These are phyloP conservation scores for Aphrocallistes beatrix DNA, from an alignment of 37 sponge, comb jelly and placozoan genomes.

Conservation along the genomic window DNA sequence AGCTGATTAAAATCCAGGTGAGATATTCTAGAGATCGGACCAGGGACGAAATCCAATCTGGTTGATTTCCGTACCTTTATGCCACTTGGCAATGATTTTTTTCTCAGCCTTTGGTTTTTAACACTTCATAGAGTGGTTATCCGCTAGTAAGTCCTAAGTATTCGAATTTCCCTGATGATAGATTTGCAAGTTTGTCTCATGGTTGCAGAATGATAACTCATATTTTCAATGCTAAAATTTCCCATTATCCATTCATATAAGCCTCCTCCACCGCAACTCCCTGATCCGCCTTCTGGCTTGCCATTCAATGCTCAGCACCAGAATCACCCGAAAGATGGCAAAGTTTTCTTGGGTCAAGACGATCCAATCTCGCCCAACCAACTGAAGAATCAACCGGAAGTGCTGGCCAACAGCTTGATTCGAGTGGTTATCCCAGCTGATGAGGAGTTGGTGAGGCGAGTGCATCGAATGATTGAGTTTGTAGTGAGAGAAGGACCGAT, in stretches of 20 bases:
- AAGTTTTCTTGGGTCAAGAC: slow-evolving; percentile 21
- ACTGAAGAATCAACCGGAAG: not conserved
- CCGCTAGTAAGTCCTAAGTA: no score
- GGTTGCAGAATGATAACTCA: no score
- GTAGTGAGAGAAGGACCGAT: slow-evolving; percentile 92
- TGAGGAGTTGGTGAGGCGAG: slow-evolving; percentile 37
- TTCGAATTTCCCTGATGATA: no score
- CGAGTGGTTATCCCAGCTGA: slow-evolving; percentile 78
- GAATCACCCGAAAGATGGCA: not conserved
- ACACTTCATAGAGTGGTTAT: no score
- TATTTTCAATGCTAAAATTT: not conserved
- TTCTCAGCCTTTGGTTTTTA: no score
- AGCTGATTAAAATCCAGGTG: slow-evolving; percentile 24
- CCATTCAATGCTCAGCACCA: slow-evolving; percentile 83
- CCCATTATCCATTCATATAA: slow-evolving; percentile 1
- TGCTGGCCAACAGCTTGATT: slow-evolving; percentile 48
- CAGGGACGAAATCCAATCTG: no score
- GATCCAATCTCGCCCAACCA: not conserved
- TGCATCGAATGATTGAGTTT: slow-evolving; percentile 95
- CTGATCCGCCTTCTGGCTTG: slow-evolving; percentile 30
- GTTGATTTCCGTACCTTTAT: no score
- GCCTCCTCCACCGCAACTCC: not conserved
- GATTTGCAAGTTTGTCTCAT: no score
- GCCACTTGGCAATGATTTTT: no score
- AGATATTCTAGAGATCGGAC: no score